Base-by-base conservation (phyloP, 1,140 invertebrate species). In the Aethina tumida region DNA sequence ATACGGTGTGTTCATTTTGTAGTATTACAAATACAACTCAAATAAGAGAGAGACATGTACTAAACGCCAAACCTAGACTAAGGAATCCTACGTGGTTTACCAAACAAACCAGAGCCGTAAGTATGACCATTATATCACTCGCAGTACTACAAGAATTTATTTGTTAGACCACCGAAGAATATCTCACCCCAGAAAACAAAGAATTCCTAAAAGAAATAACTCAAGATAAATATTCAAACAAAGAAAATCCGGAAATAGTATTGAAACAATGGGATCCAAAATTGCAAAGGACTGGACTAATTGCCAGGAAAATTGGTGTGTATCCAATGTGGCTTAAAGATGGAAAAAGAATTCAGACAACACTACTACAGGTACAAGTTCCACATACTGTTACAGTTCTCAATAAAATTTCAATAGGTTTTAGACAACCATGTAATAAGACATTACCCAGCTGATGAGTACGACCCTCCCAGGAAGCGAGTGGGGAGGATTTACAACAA, bases 341-440 rank as follows among this genome's bases (percentile, higher is more conserved):
- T 66, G 94, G 94, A 1, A 73, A 73, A 54, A 79, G 72, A 68
- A 63, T 92, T 35, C 48, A 66, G 1, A 77, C 84, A 2, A 96
- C 93, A 9, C 56, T 97, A 41, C 59, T 97, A 36, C 92, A 97
- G 68, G 87, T 91, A 66, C 54, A 42, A 41, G 13, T 35, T 29
- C 20, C 22, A 38, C 19, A 36, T 9, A 13, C 12, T 24, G 12
- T 5, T n/a, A 7, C 14, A 10, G 13, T 25, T 10, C 8, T 15
- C 1, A 13, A 26, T 12, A 24, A 52, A 53, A 45, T 27, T 37
- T 51, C 64, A 67, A 27, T 54, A 92, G 87, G 74, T 97, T 10
- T 65, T 87, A 15, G 95, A 98, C 59, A 97, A 97, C 66, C 93
- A 97, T 73, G 90, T 97, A 2, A 77, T 98, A 28, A 84, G 81